Percentiles rank a stretch among this genome's conserved stretches.
Evolutionary conservation across 1,140 invertebrate species (phyloP).

Genomic region (Hyles vespertilio): DNA sequence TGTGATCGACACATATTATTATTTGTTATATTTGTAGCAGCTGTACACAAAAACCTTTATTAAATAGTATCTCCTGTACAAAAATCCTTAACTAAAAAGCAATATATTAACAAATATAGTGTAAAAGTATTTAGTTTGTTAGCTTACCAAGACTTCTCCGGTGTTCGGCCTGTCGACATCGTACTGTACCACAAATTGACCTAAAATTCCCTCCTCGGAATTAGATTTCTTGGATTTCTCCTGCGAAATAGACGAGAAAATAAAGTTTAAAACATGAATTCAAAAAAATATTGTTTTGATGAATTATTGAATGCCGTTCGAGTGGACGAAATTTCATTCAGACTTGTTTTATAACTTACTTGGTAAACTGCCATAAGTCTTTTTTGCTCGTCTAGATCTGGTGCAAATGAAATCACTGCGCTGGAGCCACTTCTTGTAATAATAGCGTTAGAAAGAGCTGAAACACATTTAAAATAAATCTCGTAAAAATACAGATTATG

Average conservation of each 20-base stretch:
- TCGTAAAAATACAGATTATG: not conserved
- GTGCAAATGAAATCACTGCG: slow-evolving; percentile 66
- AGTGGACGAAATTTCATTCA: too few species aligned
- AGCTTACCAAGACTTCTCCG: slow-evolving; percentile 77
- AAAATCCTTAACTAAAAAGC: too few species aligned
- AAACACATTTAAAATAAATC: slow-evolving; percentile 14
- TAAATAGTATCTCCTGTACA: too few species aligned
- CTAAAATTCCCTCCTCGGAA: slow-evolving; percentile 65
- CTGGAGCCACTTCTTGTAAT: slow-evolving; percentile 39
- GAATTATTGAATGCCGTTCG: too few species aligned
- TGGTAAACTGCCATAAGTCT: slow-evolving; percentile 48
- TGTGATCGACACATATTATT: too few species aligned
- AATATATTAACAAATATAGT: too few species aligned
- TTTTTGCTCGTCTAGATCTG: slow-evolving; percentile 71
- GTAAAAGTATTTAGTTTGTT: not conserved
- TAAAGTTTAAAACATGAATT: too few species aligned
- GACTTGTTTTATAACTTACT: slow-evolving; percentile 23
- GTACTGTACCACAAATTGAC: slow-evolving; percentile 81
- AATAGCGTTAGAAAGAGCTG: slow-evolving; percentile 48
- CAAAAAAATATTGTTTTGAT: too few species aligned
- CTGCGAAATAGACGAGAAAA: slow-evolving; percentile 12
- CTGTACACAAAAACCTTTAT: too few species aligned
- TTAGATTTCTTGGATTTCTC: slow-evolving; percentile 42
- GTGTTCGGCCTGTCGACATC: slow-evolving; percentile 77
- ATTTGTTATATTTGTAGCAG: too few species aligned